Conservation (phyloP, 2,888 invertebrate species). For the Dorcus parallelipipedus region DNA sequence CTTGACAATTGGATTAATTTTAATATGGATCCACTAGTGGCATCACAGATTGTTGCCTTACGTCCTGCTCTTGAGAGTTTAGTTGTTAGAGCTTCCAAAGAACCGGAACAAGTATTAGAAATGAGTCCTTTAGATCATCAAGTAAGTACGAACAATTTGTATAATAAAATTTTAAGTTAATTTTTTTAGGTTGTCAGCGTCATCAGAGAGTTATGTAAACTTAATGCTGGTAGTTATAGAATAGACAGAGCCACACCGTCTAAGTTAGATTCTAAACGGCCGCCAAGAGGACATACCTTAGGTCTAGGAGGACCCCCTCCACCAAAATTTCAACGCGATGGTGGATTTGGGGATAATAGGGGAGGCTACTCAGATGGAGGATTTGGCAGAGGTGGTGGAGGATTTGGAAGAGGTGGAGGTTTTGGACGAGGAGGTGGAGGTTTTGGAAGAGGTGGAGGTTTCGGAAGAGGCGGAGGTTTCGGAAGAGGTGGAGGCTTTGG, state of each 20-base stretch:
- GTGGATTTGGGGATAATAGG: slow-evolving; percentile 30
- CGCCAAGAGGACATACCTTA: slow-evolving; percentile 49
- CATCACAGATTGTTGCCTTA: slow-evolving; percentile 79
- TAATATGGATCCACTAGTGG: slow-evolving; percentile 74
- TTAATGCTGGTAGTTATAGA: slow-evolving; percentile 72
- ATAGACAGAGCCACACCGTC: slow-evolving; percentile 57
- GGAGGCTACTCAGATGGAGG: slow-evolving; percentile 30
- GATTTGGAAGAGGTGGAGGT: slow-evolving; percentile 24
- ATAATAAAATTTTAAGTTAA: background rate
- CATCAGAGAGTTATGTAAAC: slow-evolving; percentile 70
- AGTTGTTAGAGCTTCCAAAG: slow-evolving; percentile 72
- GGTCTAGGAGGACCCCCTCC: slow-evolving; percentile 42
- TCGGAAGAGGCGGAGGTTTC: no score
- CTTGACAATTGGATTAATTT: slow-evolving; percentile 95
- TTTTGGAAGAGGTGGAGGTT: slow-evolving; percentile 6
- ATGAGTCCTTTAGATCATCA: slow-evolving; percentile 62
- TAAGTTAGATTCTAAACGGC: slow-evolving; percentile 53
- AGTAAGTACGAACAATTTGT: slow-evolving; percentile 44
- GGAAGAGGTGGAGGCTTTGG: background rate
- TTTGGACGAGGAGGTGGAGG: slow-evolving; percentile 15
- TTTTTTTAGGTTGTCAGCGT: slow-evolving; percentile 60
- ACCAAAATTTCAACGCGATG: slow-evolving; percentile 46
- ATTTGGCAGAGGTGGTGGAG: slow-evolving; percentile 31
- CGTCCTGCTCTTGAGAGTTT: slow-evolving; percentile 86
- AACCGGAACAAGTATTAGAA: slow-evolving; percentile 73